Conservation (phyloP, 1,140 invertebrate genomes). For the Drosophila eugracilis region DNA sequence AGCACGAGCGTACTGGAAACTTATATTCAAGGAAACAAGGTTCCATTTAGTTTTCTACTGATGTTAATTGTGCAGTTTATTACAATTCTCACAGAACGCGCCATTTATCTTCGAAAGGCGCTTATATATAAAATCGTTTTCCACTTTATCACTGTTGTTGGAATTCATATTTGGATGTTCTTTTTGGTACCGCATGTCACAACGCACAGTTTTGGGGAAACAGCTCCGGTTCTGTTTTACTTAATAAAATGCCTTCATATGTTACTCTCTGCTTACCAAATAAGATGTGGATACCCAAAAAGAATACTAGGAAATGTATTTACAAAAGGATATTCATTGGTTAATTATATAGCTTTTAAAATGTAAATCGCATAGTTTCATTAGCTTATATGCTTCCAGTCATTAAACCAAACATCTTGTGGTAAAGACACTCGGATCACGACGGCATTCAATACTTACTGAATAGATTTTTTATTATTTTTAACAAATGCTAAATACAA, state of each 20-base stretch:
- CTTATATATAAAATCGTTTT: conserved; percentile 96
- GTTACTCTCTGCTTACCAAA: conserved; percentile 96
- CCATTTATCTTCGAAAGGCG: conserved; percentile 96
- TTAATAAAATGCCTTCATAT: conserved; percentile 98
- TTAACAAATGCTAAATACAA: too few species aligned
- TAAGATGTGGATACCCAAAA: conserved; percentile 96
- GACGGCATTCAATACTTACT: too few species aligned
- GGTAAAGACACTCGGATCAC: too few species aligned
- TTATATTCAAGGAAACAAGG: conserved; percentile 96
- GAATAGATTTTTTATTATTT: too few species aligned
- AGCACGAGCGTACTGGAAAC: conserved; percentile 89
- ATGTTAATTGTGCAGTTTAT: conserved; percentile 97
- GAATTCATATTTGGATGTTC: conserved; percentile 99
- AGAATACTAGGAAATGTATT: conserved; percentile 97
- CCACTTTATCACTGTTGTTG: conserved; percentile 94
- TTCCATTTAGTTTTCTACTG: conserved; percentile 96
- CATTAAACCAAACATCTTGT: too few species aligned
- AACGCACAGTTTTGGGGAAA: conserved; percentile 93
- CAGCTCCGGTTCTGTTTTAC: conserved; percentile 97
- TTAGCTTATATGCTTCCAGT: too few species aligned
- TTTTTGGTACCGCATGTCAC: conserved; percentile 96
- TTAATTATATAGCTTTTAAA: conserved; percentile 97
- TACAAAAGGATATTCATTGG: conserved; percentile 95
- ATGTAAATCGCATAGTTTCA: conserved; percentile 89
- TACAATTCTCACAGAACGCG: conserved; percentile 97